Base-by-base conservation (phyloP, 2,797 vertebrate species). In the Parauchenoglanis ngamensis region DNA sequence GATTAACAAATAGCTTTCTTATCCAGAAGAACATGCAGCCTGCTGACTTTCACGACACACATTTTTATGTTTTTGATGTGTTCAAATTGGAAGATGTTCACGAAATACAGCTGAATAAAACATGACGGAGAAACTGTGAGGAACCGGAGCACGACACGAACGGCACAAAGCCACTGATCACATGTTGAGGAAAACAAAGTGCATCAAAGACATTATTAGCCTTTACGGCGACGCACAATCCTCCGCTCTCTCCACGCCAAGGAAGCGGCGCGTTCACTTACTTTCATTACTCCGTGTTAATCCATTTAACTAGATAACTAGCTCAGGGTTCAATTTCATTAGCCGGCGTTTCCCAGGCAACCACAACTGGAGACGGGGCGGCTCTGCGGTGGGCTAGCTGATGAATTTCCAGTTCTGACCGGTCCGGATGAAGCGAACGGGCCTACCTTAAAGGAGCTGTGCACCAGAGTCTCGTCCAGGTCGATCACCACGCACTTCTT, bases 401-500 rank as follows among this genome's bases (percentile, higher is more conserved):
- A 44, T 17, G 7, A 49, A 31, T 25, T 28, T 19, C 49, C 15
- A 21, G 1, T 31, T 67, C 10, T 49, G 57, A 2, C 12, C 17
- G 8, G 28, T 4, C 54, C 23, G 5, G 7, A 80, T 25, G 11
- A 40, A 25, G 25, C 12, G 19, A 7, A 28, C 19, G 8, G 35
- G 81, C 86, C 96, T 96, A 99, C 98, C 98, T 99, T 99, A 95
- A 99, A 99, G 49, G 98, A 99, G 94, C 98, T 99, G 96, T 99
- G 98, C 91, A 99, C 98, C 87, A 99, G 94, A 1, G 98, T 99
- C 94, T 99, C 98, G 90, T 99, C 98, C 95, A 99, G 94, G 94
- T 99, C 98, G 90, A 99, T 99, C 93, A 99, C 98, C 94, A 99
- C 98, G 92, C 98, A 99, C 92, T 98, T 99, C 96, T 96, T 99